A percentile compares a stretch with the other conserved stretches of the same genome.
Evolutionary conservation across 1,140 invertebrate species (phyloP).

Genomic region (Mizuhopecten yessoensis): DNA sequence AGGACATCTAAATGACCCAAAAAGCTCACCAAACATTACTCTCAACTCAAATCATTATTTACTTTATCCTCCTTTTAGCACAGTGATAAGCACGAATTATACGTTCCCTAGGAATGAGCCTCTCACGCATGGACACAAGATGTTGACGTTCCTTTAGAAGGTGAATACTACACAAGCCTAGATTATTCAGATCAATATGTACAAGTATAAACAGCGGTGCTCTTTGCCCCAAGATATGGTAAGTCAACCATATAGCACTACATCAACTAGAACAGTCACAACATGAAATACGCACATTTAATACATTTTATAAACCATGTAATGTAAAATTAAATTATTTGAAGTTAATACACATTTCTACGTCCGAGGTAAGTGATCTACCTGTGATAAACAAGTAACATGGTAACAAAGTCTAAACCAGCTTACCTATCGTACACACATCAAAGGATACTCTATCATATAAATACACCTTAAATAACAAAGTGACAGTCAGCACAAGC

Average conservation of each 20-base stretch:
- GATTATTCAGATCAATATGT: background rate
- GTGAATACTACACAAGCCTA: background rate
- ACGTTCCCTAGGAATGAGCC: background rate
- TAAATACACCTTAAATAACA: conserved; percentile 11
- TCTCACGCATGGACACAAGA: background rate
- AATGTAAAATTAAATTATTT: background rate
- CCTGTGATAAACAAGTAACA: background rate
- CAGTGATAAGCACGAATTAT: background rate
- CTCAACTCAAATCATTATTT: too few species aligned
- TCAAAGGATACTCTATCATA: background rate
- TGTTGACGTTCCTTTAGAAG: background rate
- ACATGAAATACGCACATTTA: background rate
- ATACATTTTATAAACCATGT: background rate
- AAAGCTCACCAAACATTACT: too few species aligned
- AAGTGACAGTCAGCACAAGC: background rate
- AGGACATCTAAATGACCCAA: too few species aligned
- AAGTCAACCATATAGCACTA: conserved; percentile 18
- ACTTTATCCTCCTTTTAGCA: too few species aligned
- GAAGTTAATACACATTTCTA: background rate
- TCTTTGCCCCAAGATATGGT: conserved; percentile 36
- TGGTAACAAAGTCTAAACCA: background rate
- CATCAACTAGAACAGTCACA: background rate
- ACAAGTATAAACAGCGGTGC: conserved; percentile 30
- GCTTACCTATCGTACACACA: background rate
- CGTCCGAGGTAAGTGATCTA: too few species aligned